Evolutionary conservation across 2,888 invertebrate species (phyloP).

Genomic region (Drosophila mimetica): DNA sequence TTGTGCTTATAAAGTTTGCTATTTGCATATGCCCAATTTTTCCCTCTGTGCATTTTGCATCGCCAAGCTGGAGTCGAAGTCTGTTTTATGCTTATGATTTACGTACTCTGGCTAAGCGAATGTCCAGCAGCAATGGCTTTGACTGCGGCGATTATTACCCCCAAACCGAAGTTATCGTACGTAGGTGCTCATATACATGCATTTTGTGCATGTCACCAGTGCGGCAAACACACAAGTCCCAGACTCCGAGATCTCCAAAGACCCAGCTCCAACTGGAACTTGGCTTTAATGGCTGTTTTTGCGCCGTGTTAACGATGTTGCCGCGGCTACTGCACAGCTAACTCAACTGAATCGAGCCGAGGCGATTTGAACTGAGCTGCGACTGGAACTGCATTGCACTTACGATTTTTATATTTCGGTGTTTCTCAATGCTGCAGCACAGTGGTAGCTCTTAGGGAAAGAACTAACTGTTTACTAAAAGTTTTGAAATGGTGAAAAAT

Average conservation of each 20-base stretch:
- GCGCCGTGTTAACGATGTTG: conserved; percentile 75
- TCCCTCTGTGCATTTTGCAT: conserved; percentile 8
- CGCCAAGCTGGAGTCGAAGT: conserved; percentile 24
- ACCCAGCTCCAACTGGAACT: conserved; percentile 43
- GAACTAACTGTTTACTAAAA: no score
- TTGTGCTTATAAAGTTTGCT: no score
- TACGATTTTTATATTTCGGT: conserved; percentile 46
- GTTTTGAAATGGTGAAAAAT: no score
- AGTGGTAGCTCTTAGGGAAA: conserved; percentile 25
- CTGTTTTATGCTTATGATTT: conserved; percentile 69
- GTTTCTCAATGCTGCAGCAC: conserved; percentile 43
- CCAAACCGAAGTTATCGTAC: conserved; percentile 63
- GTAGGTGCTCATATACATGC: conserved; percentile 79
- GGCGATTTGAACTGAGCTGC: conserved; percentile 21
- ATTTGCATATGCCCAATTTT: neutral
- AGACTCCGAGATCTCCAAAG: conserved; percentile 5
- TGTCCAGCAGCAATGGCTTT: conserved; percentile 49
- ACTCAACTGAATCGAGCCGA: conserved; percentile 35
- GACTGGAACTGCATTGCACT: conserved; percentile 64
- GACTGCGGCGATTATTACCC: conserved; percentile 66
- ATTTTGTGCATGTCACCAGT: conserved; percentile 78
- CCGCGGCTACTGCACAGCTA: conserved; percentile 60
- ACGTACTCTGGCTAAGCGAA: conserved; percentile 58
- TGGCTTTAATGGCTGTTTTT: conserved; percentile 75
- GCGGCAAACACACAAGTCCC: conserved; percentile 47